Conservation (phyloP, 1,140 invertebrate species). For the Platorchestia sp. region DNA sequence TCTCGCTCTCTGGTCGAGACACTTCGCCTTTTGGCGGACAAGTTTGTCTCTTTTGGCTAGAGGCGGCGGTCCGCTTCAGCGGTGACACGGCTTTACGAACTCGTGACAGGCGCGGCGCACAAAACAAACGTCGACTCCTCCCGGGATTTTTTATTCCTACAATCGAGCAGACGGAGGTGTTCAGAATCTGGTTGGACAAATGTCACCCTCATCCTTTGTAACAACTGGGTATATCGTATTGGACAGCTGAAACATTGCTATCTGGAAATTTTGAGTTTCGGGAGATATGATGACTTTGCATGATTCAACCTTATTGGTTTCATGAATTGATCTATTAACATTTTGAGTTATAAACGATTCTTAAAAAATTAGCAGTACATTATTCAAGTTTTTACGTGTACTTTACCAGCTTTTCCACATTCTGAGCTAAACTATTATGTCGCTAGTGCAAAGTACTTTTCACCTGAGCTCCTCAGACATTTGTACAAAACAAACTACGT, state of each 20-base stretch:
- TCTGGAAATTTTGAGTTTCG: background rate
- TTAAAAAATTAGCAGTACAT: too few relatives aligned
- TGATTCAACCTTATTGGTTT: too few relatives aligned
- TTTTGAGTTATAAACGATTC: too few relatives aligned
- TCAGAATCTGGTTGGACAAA: background rate
- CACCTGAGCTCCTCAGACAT: too few relatives aligned
- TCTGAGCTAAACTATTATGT: too few relatives aligned
- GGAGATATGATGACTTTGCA: too few relatives aligned
- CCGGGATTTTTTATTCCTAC: background rate
- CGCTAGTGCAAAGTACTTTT: too few relatives aligned
- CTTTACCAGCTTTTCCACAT: too few relatives aligned
- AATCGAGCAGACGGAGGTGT: background rate
- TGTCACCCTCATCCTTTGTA: background rate
- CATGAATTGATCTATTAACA: too few relatives aligned
- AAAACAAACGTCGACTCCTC: constrained; percentile 23
- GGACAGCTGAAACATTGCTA: background rate
- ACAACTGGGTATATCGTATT: background rate
- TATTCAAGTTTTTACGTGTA: too few relatives aligned
- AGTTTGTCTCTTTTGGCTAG: background rate
- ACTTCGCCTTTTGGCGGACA: constrained; percentile 49
- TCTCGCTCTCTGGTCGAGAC: constrained; percentile 34
- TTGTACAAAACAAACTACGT: too few relatives aligned
- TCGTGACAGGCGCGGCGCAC: background rate
- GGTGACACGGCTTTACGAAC: constrained; percentile 26
- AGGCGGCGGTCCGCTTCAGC: constrained; percentile 15